Conservation (phyloP, 2,113 vertebrate genomes). For the Tinamus guttatus region DNA sequence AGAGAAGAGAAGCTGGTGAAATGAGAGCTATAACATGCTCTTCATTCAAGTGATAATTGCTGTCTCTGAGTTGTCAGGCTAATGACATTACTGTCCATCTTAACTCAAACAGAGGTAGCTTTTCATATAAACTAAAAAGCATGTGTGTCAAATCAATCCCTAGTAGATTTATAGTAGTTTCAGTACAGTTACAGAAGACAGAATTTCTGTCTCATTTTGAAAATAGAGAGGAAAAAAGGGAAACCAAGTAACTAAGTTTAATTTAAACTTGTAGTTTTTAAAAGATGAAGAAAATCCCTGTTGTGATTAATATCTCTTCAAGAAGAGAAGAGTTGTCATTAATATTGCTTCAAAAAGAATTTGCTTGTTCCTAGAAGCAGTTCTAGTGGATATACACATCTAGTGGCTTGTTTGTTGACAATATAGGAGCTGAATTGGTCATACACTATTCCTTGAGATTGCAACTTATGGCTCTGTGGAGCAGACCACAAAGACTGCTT, state of each 20-base stretch:
- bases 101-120: background rate
- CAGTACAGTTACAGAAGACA: background rate
- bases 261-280: background rate
- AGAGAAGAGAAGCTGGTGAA: background rate
- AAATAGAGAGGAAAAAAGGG: background rate
- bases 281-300: no score
- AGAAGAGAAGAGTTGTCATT: no score
- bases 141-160: background rate
- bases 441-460: background rate
- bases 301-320: no score
- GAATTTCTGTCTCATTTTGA: background rate
- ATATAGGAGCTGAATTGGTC: background rate
- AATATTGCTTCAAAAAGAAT: no score
- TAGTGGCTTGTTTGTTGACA: background rate
- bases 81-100: background rate
- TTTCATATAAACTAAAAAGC: background rate
- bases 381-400: background rate
- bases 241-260: background rate
- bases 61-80: background rate
- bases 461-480: background rate
- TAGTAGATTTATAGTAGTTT: background rate
- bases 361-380: background rate
- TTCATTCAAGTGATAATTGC: slow-evolving; percentile 22
- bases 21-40: background rate
- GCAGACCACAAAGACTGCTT: background rate